Conservation (phyloP, 1,140 invertebrate species). For the Phthorimaea operculella region DNA sequence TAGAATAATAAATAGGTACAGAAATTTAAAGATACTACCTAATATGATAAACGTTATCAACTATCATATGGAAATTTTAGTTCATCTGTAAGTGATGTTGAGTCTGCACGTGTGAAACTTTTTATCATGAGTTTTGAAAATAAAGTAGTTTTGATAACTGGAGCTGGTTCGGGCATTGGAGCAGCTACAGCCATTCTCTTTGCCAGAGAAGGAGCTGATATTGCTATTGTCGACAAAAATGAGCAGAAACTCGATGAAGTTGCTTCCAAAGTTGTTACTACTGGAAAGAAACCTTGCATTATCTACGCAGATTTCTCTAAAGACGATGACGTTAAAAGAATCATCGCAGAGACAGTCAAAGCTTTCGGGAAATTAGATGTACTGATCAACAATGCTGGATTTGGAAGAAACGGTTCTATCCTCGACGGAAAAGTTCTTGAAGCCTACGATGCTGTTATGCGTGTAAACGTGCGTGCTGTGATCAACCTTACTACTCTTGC, state of each 20-base stretch:
- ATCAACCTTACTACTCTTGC: conserved; percentile 76
- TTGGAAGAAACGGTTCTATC: conserved; percentile 69
- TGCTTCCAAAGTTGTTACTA: conserved; percentile 66
- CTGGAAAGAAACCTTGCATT: conserved; percentile 44
- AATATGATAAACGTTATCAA: too few relatives aligned
- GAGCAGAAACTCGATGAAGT: conserved; percentile 70
- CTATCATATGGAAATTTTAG: too few relatives aligned
- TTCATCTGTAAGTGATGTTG: too few relatives aligned
- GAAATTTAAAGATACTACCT: too few relatives aligned
- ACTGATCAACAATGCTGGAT: conserved; percentile 79
- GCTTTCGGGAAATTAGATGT: conserved; percentile 72
- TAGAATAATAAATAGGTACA: too few relatives aligned
- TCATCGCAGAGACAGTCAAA: conserved; percentile 68
- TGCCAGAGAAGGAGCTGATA: not conserved
- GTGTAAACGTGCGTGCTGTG: conserved; percentile 74
- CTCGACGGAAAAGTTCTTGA: conserved; percentile 76
- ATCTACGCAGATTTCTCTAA: conserved; percentile 71
- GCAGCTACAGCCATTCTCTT: too few relatives aligned
- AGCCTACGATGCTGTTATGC: conserved; percentile 71
- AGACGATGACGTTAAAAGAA: conserved; percentile 60
- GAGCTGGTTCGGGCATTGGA: not conserved
- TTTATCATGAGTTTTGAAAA: too few relatives aligned
- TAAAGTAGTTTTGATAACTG: conserved; percentile 8
- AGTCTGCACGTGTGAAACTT: too few relatives aligned
- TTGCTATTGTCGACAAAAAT: conserved; percentile 15